Percentiles rank a stretch among this genome's conserved stretches.
These are phyloP conservation scores for Branchinecta sandiegonensis DNA, from an alignment of 2,888 invertebrate genomes.

Conservation along the genomic window DNA sequence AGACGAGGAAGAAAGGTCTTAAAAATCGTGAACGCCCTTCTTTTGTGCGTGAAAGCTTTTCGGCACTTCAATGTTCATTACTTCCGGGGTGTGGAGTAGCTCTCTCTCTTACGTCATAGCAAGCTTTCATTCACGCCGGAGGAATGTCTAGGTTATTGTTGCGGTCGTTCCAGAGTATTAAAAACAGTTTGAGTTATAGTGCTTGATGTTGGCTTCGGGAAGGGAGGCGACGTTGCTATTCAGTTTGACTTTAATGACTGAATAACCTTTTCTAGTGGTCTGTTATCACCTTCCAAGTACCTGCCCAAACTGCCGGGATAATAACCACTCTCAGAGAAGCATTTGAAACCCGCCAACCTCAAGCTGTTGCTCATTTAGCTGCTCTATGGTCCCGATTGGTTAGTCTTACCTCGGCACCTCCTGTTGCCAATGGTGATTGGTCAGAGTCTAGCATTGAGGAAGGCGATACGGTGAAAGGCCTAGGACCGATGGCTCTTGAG, in stretches of 20 bases:
- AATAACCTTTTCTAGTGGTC: constrained; percentile 58
- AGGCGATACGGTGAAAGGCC: background rate
- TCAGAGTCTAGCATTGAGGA: background rate
- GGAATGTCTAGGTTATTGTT: no score
- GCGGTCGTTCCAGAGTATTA: no score
- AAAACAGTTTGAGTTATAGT: no score
- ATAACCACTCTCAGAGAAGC: constrained; percentile 67
- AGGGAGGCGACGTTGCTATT: background rate
- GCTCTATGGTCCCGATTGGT: constrained; percentile 73
- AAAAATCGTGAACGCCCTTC: no score
- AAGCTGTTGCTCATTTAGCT: constrained; percentile 73
- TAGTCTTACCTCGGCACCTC: constrained; percentile 47
- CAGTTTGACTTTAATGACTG: background rate
- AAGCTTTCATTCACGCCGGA: no score
- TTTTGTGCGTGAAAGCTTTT: no score
- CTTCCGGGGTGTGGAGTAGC: no score
- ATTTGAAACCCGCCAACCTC: constrained; percentile 62
- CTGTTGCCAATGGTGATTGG: constrained; percentile 23
- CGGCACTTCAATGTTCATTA: no score
- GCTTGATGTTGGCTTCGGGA: no score
- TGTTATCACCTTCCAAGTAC: constrained; percentile 65
- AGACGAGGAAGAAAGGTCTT: no score
- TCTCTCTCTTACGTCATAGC: no score
- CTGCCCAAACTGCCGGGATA: constrained; percentile 61
- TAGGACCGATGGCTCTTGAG: constrained; percentile 69